Conservation (phyloP, 2,888 invertebrate species). For the Pheosia gnoma region DNA sequence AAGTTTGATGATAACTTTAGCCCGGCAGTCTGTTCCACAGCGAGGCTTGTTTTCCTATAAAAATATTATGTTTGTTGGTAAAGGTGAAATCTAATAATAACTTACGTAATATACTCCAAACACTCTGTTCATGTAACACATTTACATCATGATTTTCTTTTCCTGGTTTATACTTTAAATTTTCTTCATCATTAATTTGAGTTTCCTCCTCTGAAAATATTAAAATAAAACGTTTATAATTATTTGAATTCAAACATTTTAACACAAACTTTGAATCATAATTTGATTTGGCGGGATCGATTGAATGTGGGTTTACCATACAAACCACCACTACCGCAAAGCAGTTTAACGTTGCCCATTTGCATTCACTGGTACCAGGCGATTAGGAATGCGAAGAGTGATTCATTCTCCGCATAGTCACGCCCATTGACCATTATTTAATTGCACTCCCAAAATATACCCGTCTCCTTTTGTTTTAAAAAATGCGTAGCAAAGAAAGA, state of each 20-base stretch:
- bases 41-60: no score
- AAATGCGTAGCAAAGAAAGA: slow-evolving; percentile 12
- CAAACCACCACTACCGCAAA: no score
- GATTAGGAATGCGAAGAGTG: slow-evolving; percentile 8
- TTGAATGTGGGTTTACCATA: no score
- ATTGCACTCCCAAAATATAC: slow-evolving; percentile 4
- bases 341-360: slow-evolving; percentile 9
- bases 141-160: slow-evolving; percentile 10
- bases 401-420: slow-evolving; percentile 1
- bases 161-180: slow-evolving; percentile 32
- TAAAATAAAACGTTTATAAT: neutral
- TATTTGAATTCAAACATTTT: neutral
- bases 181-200: slow-evolving; percentile 12
- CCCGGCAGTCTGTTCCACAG: neutral
- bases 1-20: neutral
- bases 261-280: no score
- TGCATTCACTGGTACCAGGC: slow-evolving; percentile 18
- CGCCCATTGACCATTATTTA: slow-evolving; percentile 16
- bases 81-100: slow-evolving; percentile 7
- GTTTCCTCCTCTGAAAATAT: neutral
- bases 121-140: slow-evolving; percentile 24
- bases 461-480: slow-evolving; percentile 21
- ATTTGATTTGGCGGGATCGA: no score
- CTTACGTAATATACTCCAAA: slow-evolving; percentile 48
- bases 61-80: no score